Evolutionary conservation across 2,797 vertebrate genomes (phyloP).

Genomic region (Babyrousa celebensis): DNA sequence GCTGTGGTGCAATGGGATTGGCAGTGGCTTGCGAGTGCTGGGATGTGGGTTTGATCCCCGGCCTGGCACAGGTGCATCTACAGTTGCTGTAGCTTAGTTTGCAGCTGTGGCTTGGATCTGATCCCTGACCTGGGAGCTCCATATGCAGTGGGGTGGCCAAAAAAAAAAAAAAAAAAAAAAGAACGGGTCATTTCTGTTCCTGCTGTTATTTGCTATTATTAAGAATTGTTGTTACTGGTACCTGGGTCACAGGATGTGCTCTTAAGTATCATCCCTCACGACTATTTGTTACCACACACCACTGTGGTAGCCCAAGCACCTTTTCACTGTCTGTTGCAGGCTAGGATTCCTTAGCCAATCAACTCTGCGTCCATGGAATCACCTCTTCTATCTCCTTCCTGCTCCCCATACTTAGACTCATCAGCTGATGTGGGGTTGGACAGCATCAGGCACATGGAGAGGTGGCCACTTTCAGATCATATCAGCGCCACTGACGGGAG

Average conservation of each 20-base stretch:
- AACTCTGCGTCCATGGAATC: neutral
- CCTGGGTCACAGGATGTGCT: neutral
- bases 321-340: neutral
- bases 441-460: neutral
- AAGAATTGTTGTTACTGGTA: neutral
- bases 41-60: too few relatives aligned
- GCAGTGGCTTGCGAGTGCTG: too few relatives aligned
- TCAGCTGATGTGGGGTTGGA: neutral
- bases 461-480: neutral
- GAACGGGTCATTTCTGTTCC: neutral
- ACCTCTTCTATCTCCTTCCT: neutral
- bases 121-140: too few relatives aligned
- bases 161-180: neutral
- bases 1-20: too few relatives aligned
- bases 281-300: neutral
- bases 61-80: too few relatives aligned
- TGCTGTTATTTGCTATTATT: conserved; percentile 6
- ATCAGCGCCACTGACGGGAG: neutral
- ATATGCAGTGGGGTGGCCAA: too few relatives aligned
- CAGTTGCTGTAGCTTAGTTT: too few relatives aligned
- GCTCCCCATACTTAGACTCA: neutral
- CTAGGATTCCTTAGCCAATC: neutral
- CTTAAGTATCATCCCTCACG: neutral
- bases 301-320: neutral
- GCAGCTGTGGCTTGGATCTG: too few relatives aligned